Base-by-base conservation (phyloP, 1,140 invertebrate species). In the Drosophila pseudoobscura region DNA sequence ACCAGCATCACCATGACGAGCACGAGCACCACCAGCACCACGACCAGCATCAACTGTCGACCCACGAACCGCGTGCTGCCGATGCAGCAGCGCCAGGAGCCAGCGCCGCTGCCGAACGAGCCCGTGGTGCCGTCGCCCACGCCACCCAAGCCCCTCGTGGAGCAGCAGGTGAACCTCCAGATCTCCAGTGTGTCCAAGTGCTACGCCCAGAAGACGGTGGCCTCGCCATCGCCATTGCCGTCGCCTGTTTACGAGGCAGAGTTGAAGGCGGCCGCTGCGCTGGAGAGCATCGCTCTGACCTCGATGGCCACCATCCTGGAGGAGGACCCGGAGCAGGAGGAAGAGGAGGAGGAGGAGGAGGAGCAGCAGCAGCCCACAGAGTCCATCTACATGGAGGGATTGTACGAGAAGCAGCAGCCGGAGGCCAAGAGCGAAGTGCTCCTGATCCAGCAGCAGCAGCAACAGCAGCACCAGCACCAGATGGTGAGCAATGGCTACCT, bases 51-150 rank as follows among this genome's bases (percentile, higher is more conserved):
- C 8, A 39, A 39, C 11, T 39, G 92, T 80, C 91, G 95, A 58
- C 95, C 95, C 15, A 96, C 95, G 92, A 96, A 95, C 84, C 93
- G 95, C 57, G 95, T 96, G 11, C 75, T 96, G 31, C 95, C 95
- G 0, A 95, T 96, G 93, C 95, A 95, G 72, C 93, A 93, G 9
- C 80, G 90, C 0, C 80, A 91, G 51, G 78, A 90, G 49, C 88
- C 89, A 4, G 72, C 65, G 46, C 53, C 72, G 0, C 24, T 78
- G 1, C 45, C 53, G 39, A 80, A 60, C 41, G 84, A 75, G 58
- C 43, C 66, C 2, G 77, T 87, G 26, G 49, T 71, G 13, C 73
- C 78, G 6, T 88, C 83, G 9, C 75, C 75, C 43, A 76, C 89
- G 1, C 74, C 75, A 1, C 75, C 76, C 0, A 88, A 84, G 61